Conservation (phyloP, 1,140 invertebrate genomes). For the Branchinecta lindahli region DNA sequence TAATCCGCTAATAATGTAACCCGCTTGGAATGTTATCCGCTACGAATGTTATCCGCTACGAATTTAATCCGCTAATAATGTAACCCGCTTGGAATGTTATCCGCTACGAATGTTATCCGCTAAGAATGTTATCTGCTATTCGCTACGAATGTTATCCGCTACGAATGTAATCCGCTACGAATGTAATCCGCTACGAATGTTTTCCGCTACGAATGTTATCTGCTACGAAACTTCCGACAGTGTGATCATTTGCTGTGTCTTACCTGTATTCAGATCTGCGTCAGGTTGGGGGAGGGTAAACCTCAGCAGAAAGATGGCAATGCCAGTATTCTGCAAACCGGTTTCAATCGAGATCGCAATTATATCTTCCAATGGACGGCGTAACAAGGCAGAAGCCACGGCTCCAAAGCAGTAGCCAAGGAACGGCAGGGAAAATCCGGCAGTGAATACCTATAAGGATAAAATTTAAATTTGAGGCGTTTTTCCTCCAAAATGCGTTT, state of each 20-base stretch:
- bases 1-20: too few relatives aligned
- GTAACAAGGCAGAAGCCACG: slow-evolving; percentile 39
- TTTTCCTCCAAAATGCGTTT: background rate
- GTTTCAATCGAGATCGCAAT: slow-evolving; percentile 82
- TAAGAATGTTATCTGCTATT: too few relatives aligned
- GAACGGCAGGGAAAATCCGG: slow-evolving; percentile 70
- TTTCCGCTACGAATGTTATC: too few relatives aligned
- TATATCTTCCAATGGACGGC: slow-evolving; percentile 46
- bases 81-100: too few relatives aligned
- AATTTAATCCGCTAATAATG: too few relatives aligned
- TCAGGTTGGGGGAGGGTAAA: slow-evolving; percentile 51
- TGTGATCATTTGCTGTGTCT: background rate
- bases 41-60: too few relatives aligned
- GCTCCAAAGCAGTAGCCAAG: slow-evolving; percentile 66
- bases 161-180: too few relatives aligned
- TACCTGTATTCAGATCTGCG: slow-evolving; percentile 63
- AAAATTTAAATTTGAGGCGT: background rate
- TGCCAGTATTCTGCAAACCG: slow-evolving; percentile 86
- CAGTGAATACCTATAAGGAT: slow-evolving; percentile 49
- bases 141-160: too few relatives aligned
- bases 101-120: too few relatives aligned
- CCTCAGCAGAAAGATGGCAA: slow-evolving; percentile 65
- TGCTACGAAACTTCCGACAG: too few relatives aligned
- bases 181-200: too few relatives aligned
- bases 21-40: too few relatives aligned